Conservation (phyloP, 2,888 invertebrate genomes). For the Caenorhabditis drosophilae region DNA sequence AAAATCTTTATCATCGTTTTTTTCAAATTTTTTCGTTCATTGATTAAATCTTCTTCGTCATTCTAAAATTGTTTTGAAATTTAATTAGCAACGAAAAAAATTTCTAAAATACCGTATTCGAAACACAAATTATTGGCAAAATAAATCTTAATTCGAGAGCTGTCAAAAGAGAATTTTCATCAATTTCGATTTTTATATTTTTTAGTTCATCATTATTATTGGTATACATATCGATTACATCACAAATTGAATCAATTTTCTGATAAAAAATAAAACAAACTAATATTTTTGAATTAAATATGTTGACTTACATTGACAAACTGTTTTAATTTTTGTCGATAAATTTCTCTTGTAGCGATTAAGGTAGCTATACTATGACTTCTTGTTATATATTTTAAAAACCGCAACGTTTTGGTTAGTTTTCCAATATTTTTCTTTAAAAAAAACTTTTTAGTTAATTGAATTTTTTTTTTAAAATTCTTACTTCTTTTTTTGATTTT, state of each 20-base stretch:
- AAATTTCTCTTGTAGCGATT: background rate
- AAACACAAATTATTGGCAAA: slow-evolving; percentile 9
- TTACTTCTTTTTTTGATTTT: too few species aligned
- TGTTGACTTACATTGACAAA: background rate
- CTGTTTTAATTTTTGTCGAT: background rate
- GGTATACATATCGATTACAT: slow-evolving; percentile 19
- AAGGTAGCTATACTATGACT: slow-evolving; percentile 1
- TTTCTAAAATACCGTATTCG: background rate
- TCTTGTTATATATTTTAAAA: background rate
- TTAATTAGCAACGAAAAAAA: too few species aligned
- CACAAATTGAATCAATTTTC: slow-evolving; percentile 19
- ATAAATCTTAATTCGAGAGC: slow-evolving; percentile 22
- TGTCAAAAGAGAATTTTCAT: slow-evolving; percentile 10
- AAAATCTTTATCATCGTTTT: slow-evolving; percentile 9
- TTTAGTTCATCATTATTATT: background rate
- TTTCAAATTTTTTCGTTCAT: slow-evolving; percentile 7
- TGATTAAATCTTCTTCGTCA: too few species aligned
- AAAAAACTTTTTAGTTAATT: background rate
- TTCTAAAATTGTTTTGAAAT: too few species aligned
- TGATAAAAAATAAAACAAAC: slow-evolving; percentile 1
- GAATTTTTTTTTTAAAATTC: background rate
- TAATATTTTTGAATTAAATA: slow-evolving; percentile 1
- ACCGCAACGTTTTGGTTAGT: background rate
- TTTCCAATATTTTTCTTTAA: background rate
- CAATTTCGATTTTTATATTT: background rate